Evolutionary conservation across 2,113 vertebrate genomes (phyloP).

Genomic region (Melanocharis versteri): DNA sequence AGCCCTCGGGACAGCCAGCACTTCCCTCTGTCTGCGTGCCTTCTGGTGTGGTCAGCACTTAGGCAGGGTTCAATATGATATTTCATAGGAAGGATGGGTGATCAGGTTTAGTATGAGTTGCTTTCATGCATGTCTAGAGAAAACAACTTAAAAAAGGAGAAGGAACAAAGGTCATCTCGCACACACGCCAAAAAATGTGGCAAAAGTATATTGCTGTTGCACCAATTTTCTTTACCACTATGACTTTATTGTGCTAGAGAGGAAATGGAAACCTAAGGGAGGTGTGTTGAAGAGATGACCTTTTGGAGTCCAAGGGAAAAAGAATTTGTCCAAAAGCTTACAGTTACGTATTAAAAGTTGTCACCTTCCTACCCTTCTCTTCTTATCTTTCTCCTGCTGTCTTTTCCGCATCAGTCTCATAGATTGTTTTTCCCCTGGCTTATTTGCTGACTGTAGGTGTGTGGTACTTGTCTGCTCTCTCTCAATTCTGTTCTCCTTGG

Average conservation of each 20-base stretch:
- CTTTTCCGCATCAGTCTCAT: not conserved
- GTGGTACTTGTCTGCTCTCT: not conserved
- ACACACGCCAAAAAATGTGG: not conserved
- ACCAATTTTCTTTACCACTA: fast-evolving
- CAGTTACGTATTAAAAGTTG: not conserved
- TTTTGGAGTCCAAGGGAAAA: not conserved
- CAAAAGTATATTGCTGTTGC: not conserved
- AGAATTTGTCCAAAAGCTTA: not conserved
- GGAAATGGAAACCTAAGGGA: not conserved
- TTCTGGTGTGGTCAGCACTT: not conserved
- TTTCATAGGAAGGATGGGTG: not conserved
- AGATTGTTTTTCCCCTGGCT: not conserved
- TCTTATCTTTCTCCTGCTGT: not conserved
- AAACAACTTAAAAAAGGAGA: not conserved
- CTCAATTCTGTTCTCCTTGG: not conserved
- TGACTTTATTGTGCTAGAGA: not conserved
- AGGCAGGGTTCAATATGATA: fast-evolving
- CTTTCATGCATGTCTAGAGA: fast-evolving
- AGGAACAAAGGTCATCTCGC: not conserved
- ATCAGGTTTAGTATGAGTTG: not conserved
- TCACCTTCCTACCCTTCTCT: not conserved
- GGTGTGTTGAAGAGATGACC: not conserved
- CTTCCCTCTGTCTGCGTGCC: not conserved
- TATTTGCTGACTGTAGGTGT: not conserved
- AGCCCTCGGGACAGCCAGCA: not conserved